phyloP scores from a whole-genome alignment of 2,888 invertebrate species.

The Hirtodrosophila trivittata region DNA sequence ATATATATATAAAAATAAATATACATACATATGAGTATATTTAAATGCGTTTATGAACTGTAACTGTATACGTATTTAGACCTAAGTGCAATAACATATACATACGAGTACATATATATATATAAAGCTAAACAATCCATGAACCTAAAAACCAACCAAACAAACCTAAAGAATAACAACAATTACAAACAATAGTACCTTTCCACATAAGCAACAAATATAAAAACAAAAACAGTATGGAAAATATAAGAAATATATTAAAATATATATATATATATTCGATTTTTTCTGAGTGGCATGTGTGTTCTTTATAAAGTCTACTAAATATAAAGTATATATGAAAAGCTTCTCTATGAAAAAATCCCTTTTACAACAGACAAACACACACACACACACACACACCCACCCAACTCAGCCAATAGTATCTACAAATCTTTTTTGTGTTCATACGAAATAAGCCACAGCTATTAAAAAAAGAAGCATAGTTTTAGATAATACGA shows the following conservation, averaged over 20 bases:
- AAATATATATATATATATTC: slow-evolving; percentile 9
- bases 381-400: slow-evolving; percentile 2
- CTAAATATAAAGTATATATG: no score
- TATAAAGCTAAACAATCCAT: slow-evolving; percentile 45
- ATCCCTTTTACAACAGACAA: not conserved
- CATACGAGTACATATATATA: slow-evolving; percentile 35
- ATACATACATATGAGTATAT: slow-evolving; percentile 31
- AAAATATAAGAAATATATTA: slow-evolving; percentile 14
- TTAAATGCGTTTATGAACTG: slow-evolving; percentile 61
- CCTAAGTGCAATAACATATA: slow-evolving; percentile 63
- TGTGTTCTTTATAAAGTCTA: not conserved
- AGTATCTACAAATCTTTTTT: slow-evolving; percentile 41
- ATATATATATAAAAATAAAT: slow-evolving; percentile 19
- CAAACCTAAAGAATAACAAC: slow-evolving; percentile 29
- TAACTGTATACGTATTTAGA: slow-evolving; percentile 74
- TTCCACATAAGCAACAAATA: slow-evolving; percentile 56
- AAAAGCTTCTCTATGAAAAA: no score
- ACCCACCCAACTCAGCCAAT: not conserved
- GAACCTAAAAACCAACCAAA: slow-evolving; percentile 37
- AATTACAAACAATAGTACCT: slow-evolving; percentile 73
- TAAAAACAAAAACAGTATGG: slow-evolving; percentile 17
- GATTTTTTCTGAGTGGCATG: slow-evolving; percentile 7
- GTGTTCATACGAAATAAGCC: slow-evolving; percentile 60
- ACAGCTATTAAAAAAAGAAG: slow-evolving; percentile 6
- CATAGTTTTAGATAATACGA: slow-evolving; percentile 19